Conservation (phyloP, 2,888 invertebrate species). For the Drosophila putrida region DNA sequence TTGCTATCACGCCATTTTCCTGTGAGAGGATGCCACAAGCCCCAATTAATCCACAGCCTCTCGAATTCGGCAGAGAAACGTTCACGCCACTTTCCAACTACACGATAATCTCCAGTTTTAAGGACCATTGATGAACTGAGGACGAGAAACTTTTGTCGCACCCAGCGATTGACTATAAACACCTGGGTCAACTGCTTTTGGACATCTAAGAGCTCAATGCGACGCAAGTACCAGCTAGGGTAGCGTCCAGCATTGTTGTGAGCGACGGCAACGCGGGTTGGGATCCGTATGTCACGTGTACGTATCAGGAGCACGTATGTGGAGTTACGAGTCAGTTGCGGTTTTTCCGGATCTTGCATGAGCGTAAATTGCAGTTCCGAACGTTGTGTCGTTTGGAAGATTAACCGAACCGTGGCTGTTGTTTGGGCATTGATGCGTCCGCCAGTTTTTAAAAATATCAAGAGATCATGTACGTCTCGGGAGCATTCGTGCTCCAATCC, state of each 20-base stretch:
- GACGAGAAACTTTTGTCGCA: constrained; percentile 33
- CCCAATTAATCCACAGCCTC: constrained; percentile 53
- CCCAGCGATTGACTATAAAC: constrained; percentile 57
- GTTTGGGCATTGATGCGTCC: constrained; percentile 52
- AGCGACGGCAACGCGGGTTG: constrained; percentile 45
- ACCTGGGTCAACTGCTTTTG: constrained; percentile 49
- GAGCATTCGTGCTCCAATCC: constrained; percentile 19
- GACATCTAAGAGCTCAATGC: constrained; percentile 53
- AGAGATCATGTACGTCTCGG: constrained; percentile 53
- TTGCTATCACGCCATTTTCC: constrained; percentile 57
- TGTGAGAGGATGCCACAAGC: constrained; percentile 58
- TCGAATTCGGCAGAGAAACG: constrained; percentile 30
- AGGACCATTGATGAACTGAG: constrained; percentile 40
- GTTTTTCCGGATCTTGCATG: constrained; percentile 56
- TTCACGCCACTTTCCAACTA: background rate
- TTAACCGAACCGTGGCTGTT: constrained; percentile 52
- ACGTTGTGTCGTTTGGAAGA: constrained; percentile 38
- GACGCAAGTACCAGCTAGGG: constrained; percentile 59
- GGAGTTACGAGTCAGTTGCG: constrained; percentile 44
- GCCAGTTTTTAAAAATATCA: constrained; percentile 59
- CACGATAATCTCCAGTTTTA: constrained; percentile 18
- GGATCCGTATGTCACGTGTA: constrained; percentile 61
- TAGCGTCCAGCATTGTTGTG: constrained; percentile 65
- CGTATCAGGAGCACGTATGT: constrained; percentile 50
- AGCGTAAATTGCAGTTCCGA: constrained; percentile 36